phyloP scores from a whole-genome alignment of 2,888 invertebrate genomes.

The Tachina grossa region DNA sequence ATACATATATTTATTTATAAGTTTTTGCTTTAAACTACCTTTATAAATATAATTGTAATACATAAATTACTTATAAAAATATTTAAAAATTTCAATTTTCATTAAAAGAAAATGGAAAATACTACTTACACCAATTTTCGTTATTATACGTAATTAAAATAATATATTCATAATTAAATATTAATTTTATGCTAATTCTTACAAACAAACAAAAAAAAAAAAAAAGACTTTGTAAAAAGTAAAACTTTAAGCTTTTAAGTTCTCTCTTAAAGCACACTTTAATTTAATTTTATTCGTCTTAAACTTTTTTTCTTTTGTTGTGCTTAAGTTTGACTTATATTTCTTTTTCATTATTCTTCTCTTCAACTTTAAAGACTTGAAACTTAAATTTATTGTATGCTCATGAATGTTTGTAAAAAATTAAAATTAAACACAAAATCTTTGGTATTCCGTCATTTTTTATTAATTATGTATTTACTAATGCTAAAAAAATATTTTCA shows the following conservation, averaged over 20 bases:
- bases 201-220: conserved; percentile 28
- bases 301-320: not conserved
- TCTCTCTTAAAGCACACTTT: not conserved
- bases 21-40: conserved; percentile 30
- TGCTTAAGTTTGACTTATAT: not conserved
- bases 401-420: conserved; percentile 26
- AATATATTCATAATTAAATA: conserved; percentile 12
- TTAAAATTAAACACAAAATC: conserved; percentile 1
- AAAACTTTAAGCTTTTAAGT: conserved; percentile 66
- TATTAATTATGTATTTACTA: conserved; percentile 14
- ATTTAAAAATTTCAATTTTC: conserved; percentile 44
- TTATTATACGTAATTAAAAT: conserved; percentile 40
- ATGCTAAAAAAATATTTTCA: conserved; percentile 5
- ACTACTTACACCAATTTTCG: conserved; percentile 45
- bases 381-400: conserved; percentile 9
- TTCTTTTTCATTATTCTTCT: not conserved
- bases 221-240: conserved; percentile 69
- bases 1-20: conserved; percentile 18
- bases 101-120: not conserved
- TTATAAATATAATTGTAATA: conserved; percentile 7
- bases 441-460: conserved; percentile 24
- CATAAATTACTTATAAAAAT: conserved; percentile 18
- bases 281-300: not conserved
- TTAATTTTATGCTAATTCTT: conserved; percentile 37
- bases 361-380: not conserved